Conservation (phyloP, 2,888 invertebrate species). For the Oscheius onirici region DNA sequence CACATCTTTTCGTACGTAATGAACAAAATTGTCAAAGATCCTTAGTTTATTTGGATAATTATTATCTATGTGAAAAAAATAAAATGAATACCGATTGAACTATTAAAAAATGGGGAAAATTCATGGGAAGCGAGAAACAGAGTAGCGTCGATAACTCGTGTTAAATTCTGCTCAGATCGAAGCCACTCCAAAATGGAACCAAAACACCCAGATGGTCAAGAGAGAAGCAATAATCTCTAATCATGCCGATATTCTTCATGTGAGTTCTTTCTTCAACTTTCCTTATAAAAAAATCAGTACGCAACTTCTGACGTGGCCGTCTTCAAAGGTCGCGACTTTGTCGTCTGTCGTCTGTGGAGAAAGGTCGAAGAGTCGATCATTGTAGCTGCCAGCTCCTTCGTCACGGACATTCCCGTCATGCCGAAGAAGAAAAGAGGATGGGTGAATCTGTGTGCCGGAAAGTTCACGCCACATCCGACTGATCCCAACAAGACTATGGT, state of each 20-base stretch:
- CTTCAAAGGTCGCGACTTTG: slow-evolving; percentile 35
- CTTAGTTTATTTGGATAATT: too few relatives aligned
- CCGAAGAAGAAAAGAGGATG: slow-evolving; percentile 36
- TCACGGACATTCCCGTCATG: slow-evolving; percentile 31
- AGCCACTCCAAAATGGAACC: slow-evolving; percentile 36
- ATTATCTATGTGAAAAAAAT: too few relatives aligned
- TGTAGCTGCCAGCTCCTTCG: slow-evolving; percentile 35
- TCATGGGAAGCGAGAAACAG: too few relatives aligned
- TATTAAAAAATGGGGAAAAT: too few relatives aligned
- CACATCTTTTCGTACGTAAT: too few relatives aligned
- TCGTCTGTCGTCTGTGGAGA: slow-evolving; percentile 37
- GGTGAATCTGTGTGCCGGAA: slow-evolving; percentile 34
- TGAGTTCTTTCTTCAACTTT: background rate
- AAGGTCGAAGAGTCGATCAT: slow-evolving; percentile 24
- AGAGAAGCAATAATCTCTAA: slow-evolving; percentile 18
- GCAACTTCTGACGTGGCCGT: slow-evolving; percentile 37
- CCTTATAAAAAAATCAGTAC: slow-evolving; percentile 23
- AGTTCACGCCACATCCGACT: slow-evolving; percentile 22
- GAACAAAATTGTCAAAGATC: too few relatives aligned
- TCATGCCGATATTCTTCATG: slow-evolving; percentile 34
- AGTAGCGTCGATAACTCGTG: too few relatives aligned
- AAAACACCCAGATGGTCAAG: slow-evolving; percentile 25
- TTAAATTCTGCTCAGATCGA: slow-evolving; percentile 25
- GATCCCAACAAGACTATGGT: slow-evolving; percentile 26
- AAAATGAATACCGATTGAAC: too few relatives aligned